Base-by-base conservation (phyloP, 1,140 invertebrate genomes). In the Fopius arisanus region DNA sequence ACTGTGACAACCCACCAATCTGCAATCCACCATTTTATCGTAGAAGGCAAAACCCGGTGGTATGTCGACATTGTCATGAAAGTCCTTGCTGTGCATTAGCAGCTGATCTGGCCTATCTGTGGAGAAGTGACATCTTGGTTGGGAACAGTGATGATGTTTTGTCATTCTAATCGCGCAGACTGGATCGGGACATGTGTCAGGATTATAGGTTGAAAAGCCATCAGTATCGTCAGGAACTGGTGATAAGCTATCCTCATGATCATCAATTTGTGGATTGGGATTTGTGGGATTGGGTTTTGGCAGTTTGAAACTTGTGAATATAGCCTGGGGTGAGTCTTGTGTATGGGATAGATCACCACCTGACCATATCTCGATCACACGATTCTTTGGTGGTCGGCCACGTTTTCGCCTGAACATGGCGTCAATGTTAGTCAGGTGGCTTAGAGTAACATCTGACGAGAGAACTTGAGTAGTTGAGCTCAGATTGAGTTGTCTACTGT, bases 251-350 rank as follows among this genome's bases (percentile, higher is more conserved):
- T 83, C 85, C 31, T 87, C 87, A 1, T 85, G 75, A 62, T 93
- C 91, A 51, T 90, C 87, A 62, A 88, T 86, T 85, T 78, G 77
- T n/a, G 59, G 73, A 63, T 73, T 80, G 0, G 77, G 63, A 75
- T 88, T 81, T 81, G 88, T 77, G 79, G 86, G 74, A 78, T 87
- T 83, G 76, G 91, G 90, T 87, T 96, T 96, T 19, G 96, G 95
- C 70, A 97, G 88, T 84, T 97, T 97, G 82, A 97, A 97, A 78
- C 95, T 96, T 26, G 96, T 96, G 83, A 97, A 97, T 77, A 97
- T 96, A 6, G 96, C 96, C 86, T 97, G 95, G 6, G 95, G 95
- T 31, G 93, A 93, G 69, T 92, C 91, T 74, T 91, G 89, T 66
- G 90, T 90, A 77, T 90, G 83, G 72, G 89, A 77, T 72, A 90